These are phyloP conservation scores for Pelusios castaneus DNA, from an alignment of 2,113 vertebrate species.

Conservation along the genomic window DNA sequence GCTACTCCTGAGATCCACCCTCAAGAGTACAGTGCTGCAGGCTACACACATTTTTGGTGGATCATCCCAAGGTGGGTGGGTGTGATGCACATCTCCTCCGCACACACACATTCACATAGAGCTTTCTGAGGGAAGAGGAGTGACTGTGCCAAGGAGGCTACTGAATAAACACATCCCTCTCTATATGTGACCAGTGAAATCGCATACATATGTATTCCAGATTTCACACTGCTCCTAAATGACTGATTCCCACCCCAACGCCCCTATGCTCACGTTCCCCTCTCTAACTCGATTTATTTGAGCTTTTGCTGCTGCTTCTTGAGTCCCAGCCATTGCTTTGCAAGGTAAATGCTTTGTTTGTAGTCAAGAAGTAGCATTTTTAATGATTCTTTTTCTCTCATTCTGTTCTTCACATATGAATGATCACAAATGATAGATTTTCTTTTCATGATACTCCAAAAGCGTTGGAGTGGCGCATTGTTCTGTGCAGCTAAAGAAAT, in stretches of 20 bases:
- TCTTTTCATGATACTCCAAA: slow-evolving; percentile 2
- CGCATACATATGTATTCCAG: neutral
- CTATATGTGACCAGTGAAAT: neutral
- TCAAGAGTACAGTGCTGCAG: neutral
- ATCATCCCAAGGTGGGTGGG: neutral
- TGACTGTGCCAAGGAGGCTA: neutral
- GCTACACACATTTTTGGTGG: neutral
- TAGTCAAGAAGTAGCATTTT: neutral
- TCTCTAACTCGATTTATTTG: neutral
- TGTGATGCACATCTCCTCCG: neutral
- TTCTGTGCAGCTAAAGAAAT: slow-evolving; percentile 31
- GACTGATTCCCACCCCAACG: neutral
- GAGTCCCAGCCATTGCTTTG: neutral
- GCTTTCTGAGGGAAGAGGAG: neutral
- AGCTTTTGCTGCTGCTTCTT: neutral
- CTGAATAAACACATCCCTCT: neutral
- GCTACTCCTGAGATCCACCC: neutral
- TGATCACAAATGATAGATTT: slow-evolving; percentile 25
- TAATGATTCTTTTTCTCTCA: neutral
- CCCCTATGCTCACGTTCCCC: neutral
- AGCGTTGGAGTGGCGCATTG: slow-evolving; percentile 5
- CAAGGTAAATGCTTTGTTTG: slow-evolving; percentile 11
- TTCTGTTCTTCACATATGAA: neutral
- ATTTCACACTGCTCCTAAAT: neutral
- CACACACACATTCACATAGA: fast-evolving